Evolutionary conservation across 2,113 vertebrate genomes (phyloP), one percentile per base, ranked within the genome.

Genomic region (Lophotis ruficrista): DNA sequence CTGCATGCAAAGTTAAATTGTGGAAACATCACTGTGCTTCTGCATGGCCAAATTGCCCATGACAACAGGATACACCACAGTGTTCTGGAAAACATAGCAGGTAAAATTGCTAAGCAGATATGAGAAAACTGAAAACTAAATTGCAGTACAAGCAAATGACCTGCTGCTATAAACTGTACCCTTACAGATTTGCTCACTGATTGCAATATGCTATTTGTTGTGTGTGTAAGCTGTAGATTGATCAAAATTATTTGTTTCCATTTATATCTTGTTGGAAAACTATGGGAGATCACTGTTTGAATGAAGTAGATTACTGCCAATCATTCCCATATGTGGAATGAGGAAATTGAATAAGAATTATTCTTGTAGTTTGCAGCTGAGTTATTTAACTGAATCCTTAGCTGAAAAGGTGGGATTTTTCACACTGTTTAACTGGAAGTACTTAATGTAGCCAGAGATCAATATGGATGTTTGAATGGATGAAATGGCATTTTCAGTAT

Each of bases 211-310:
- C 24, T 88, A 11, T 83, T 90, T 89, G 43, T 89, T 87, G 66
- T 73, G 68, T 91, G 37, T 41, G 35, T 89, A 92, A 85, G 41
- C 25, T 95, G 60, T 58, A 91, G 77, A 88, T 73, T 91, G 89
- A 94, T 87, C 81, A 83, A 91, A 95, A 94, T 91, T 93, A 95
- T 95, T 96, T 96, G 84, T 77, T 97, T 90, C 70, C 69, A 35
- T 93, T 87, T 93, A 48, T 83, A 77, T 84, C 64, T 77, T 92
- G 79, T 71, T 93, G 78, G 71, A 93, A 94, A 94, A 54, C 81
- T 65, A 45, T 73, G 71, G 91, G 93, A 80, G 23, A 87, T 93
- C 87, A 50, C 82, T 77, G 56, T 84, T 94, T 88, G 93, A 91
- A 56, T 61, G n/a, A 78, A 82, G 71, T 30, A 94, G 68, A 79